A percentile compares a stretch with the other conserved stretches of the same genome.
These are phyloP conservation scores for Scopus umbretta DNA, from an alignment of 2,113 vertebrate genomes.

Conservation along the genomic window DNA sequence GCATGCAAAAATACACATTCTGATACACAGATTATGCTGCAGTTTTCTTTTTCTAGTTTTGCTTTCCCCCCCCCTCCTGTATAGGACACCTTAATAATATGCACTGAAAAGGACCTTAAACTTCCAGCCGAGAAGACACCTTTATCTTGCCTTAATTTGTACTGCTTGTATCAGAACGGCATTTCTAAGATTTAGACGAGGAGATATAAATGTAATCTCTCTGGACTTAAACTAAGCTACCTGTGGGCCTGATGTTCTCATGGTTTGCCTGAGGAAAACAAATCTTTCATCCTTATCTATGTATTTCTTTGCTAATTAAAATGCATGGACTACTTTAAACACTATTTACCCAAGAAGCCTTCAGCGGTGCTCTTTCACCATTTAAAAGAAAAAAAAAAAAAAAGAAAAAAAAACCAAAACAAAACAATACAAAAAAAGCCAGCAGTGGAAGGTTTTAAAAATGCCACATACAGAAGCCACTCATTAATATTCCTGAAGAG, in stretches of 20 bases:
- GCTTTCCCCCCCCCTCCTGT: not conserved
- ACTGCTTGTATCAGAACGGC: not conserved
- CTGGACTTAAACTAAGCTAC: slow-evolving; percentile 22
- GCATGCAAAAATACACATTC: not conserved
- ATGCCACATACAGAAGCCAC: not conserved
- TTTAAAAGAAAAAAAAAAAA: not conserved
- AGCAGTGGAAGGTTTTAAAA: not conserved
- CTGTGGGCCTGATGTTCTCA: slow-evolving; percentile 16
- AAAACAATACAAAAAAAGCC: too few species aligned
- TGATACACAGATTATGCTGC: not conserved
- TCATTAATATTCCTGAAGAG: slow-evolving; percentile 47
- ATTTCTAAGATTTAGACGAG: not conserved
- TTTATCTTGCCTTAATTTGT: slow-evolving; percentile 26
- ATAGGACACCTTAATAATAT: not conserved
- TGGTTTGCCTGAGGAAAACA: slow-evolving; percentile 42
- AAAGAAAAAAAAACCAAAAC: not conserved
- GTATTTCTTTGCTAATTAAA: slow-evolving; percentile 65
- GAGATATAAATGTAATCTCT: slow-evolving; percentile 38
- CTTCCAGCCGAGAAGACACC: not conserved
- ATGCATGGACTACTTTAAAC: slow-evolving; percentile 44
- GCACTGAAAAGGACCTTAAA: not conserved
- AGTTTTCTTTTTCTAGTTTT: not conserved
- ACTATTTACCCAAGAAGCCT: slow-evolving; percentile 15
- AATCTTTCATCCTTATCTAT: slow-evolving; percentile 53
- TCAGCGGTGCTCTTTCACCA: slow-evolving; percentile 17